A percentile compares a stretch with the other conserved stretches of the same genome.
phyloP scores from a whole-genome alignment of 1,140 invertebrate genomes.

The Scylla paramamosain region DNA sequence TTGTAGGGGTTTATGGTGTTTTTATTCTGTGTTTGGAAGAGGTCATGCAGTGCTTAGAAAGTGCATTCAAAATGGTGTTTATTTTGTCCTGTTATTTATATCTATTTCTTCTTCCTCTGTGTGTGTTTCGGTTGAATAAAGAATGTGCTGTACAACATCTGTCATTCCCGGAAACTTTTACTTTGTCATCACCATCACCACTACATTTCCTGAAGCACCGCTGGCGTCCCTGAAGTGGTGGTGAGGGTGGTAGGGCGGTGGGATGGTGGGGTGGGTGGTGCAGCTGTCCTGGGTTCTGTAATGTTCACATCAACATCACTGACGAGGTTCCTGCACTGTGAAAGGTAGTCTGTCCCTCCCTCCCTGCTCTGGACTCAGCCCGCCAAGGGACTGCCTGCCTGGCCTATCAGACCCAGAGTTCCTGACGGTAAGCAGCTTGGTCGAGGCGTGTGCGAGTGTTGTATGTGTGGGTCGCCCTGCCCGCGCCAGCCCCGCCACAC shows the following conservation, averaged over 20 bases:
- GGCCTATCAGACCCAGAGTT: background rate
- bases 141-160: background rate
- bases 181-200: background rate
- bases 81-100: background rate
- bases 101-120: background rate
- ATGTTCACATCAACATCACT: background rate
- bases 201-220: background rate
- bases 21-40: background rate
- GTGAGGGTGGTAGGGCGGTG: no score
- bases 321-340: background rate
- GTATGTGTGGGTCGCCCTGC: slow-evolving; percentile 21
- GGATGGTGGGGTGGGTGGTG: background rate
- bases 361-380: background rate
- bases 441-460: background rate
- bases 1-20: background rate
- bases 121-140: background rate
- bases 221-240: background rate
- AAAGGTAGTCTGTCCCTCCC: background rate
- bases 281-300: background rate
- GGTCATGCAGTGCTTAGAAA: background rate
- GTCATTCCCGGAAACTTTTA: background rate
- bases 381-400: background rate
- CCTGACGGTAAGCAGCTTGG: background rate
- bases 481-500: slow-evolving; percentile 56
- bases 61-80: background rate